Evolutionary conservation across 2,797 vertebrate species (phyloP).

Genomic region (Sebastes wilsoni): DNA sequence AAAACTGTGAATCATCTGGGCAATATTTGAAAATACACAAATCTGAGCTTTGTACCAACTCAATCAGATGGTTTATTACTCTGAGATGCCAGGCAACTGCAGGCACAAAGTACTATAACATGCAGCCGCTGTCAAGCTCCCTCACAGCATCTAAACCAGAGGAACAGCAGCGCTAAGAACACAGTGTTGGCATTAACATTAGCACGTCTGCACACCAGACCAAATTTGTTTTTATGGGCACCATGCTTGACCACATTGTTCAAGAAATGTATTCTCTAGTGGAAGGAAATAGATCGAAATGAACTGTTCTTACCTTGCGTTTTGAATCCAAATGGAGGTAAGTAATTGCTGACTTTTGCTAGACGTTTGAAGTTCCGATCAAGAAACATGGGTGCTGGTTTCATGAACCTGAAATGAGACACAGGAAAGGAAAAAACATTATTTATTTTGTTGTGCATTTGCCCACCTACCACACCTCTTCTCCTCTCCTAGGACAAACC

Average conservation of each 20-base stretch:
- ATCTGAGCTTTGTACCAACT: background rate
- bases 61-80: background rate
- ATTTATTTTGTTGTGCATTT: background rate
- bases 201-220: background rate
- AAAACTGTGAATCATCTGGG: background rate
- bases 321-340: constrained; percentile 96
- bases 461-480: background rate
- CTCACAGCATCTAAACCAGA: background rate
- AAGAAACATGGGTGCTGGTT: constrained; percentile 94
- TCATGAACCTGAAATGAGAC: constrained; percentile 85
- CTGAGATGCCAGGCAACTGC: background rate
- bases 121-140: background rate
- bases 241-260: background rate
- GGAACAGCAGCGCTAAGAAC: background rate
- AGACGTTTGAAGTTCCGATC: constrained; percentile 92
- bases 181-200: background rate
- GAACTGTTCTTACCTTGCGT: constrained; percentile 89
- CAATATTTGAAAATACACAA: background rate
- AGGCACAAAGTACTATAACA: background rate
- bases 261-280: background rate
- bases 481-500: background rate
- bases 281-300: background rate
- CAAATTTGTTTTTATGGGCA: background rate
- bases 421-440: background rate
- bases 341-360: constrained; percentile 88